phyloP scores from a whole-genome alignment of 2,888 invertebrate genomes.

The Acanthosoma haemorrhoidale region DNA sequence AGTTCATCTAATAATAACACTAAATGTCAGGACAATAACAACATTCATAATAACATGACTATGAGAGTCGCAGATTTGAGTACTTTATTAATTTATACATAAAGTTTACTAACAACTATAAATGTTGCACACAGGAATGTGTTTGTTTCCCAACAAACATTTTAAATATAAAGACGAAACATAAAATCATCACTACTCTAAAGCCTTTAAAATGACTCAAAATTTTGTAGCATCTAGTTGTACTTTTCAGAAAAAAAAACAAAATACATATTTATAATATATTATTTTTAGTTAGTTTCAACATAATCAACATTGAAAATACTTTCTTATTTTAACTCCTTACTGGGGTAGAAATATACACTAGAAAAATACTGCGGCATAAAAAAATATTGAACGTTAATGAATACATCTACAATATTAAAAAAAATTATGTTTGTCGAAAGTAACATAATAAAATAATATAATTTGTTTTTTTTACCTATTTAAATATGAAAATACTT shows the following conservation, averaged over 20 bases:
- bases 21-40: not conserved
- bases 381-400: slow-evolving; percentile 14
- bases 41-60: not conserved
- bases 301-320: not conserved
- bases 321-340: not conserved
- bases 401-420: not conserved
- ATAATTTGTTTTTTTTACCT: not conserved
- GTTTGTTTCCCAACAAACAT: not conserved
- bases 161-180: not conserved
- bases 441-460: not conserved
- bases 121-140: slow-evolving; percentile 21
- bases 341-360: not conserved
- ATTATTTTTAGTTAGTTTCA: not conserved
- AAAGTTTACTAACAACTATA: not conserved
- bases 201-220: not conserved
- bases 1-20: not conserved
- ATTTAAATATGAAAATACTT: slow-evolving; percentile 25
- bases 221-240: not conserved
- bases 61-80: not conserved
- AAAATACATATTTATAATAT: not conserved
- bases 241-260: not conserved
- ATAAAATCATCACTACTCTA: not conserved
- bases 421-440: not conserved
- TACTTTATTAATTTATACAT: not conserved
- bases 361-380: slow-evolving; percentile 16